A percentile compares a stretch with the other conserved stretches of the same genome.
Conservation (phyloP, 2,113 vertebrate genomes). For the Channa argus region DNA sequence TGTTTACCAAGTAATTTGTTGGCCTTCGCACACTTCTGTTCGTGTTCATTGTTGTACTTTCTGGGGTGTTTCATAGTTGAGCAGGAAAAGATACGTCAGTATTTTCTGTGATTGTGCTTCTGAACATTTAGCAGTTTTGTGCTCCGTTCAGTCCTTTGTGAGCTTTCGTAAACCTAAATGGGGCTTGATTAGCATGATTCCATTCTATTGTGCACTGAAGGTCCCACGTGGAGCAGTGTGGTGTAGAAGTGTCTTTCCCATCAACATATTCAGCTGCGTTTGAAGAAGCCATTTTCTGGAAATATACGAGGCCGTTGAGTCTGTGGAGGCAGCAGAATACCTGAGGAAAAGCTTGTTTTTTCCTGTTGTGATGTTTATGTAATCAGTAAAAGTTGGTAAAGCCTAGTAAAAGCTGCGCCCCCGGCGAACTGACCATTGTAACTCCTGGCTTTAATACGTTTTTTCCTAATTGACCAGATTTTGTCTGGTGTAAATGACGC, state of each 20-base stretch:
- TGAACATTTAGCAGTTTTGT: no score
- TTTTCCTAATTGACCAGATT: constrained; percentile 68
- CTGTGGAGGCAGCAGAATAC: background rate
- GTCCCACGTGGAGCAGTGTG: no score
- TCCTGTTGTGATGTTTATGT: constrained; percentile 15
- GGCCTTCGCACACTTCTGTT: background rate
- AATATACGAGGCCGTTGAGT: no score
- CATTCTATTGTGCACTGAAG: background rate
- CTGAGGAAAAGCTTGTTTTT: background rate
- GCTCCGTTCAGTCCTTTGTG: no score
- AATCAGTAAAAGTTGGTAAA: constrained; percentile 23
- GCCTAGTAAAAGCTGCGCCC: constrained; percentile 12
- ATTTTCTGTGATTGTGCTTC: no score
- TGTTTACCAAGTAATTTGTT: no score
- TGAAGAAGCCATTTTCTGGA: no score
- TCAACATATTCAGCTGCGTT: background rate
- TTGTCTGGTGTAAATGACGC: constrained; percentile 38
- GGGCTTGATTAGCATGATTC: no score
- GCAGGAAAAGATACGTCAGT: background rate
- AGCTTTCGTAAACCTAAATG: no score
- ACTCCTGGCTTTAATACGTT: constrained; percentile 38
- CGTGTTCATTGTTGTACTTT: background rate
- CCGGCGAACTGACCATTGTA: constrained; percentile 24
- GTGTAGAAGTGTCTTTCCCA: no score
- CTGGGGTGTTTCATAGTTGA: background rate